Evolutionary conservation across 2,113 vertebrate species (phyloP).

Genomic region (Poeciliopsis retropinna): DNA sequence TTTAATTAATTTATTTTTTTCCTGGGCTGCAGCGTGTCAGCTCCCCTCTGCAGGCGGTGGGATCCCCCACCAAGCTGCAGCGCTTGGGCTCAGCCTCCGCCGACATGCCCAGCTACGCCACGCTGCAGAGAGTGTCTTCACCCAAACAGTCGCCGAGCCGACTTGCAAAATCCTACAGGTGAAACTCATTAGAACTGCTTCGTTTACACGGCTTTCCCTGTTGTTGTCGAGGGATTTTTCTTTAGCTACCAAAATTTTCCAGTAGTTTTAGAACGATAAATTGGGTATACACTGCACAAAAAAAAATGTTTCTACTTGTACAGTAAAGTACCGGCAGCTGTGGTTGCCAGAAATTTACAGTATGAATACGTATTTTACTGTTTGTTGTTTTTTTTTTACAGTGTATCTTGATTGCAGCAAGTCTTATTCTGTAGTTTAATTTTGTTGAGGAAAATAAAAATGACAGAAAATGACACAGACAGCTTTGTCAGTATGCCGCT

Average conservation of each 20-base stretch:
- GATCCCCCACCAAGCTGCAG: constrained; percentile 94
- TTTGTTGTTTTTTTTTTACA: too few species aligned
- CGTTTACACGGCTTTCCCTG: not conserved
- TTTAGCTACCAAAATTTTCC: not conserved
- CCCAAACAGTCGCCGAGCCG: constrained; percentile 96
- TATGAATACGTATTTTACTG: too few species aligned
- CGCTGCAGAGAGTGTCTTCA: constrained; percentile 88
- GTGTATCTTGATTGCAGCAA: not conserved
- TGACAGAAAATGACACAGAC: not conserved
- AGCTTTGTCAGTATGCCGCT: not conserved
- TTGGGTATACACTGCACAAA: not conserved
- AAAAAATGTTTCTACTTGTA: too few species aligned
- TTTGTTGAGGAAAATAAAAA: not conserved
- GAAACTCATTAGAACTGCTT: not conserved
- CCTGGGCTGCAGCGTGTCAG: constrained; percentile 84
- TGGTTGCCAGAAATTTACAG: too few species aligned
- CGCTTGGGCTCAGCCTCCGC: constrained; percentile 88
- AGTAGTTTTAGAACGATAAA: not conserved
- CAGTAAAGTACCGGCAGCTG: too few species aligned
- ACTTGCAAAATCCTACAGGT: constrained; percentile 95
- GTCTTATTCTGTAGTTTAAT: not conserved
- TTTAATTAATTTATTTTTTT: not conserved
- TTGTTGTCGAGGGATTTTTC: not conserved
- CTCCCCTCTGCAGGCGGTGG: constrained; percentile 88
- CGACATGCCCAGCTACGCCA: constrained; percentile 90